phyloP scores from a whole-genome alignment of 2,113 vertebrate species.

The Trematomus loennbergii region DNA sequence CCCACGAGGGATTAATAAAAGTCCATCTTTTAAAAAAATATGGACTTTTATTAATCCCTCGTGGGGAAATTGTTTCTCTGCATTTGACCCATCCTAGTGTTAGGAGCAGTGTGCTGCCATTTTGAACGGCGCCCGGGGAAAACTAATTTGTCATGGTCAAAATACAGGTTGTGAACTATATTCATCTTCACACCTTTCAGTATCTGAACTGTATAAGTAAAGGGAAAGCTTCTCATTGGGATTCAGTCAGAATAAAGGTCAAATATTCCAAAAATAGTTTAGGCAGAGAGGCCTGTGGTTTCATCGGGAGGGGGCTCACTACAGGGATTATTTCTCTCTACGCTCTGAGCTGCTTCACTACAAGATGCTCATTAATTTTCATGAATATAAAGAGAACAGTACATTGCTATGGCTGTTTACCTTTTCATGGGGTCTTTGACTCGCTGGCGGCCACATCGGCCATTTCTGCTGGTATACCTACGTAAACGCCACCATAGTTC shows the following conservation, averaged over 20 bases:
- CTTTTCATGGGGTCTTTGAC: constrained; percentile 89
- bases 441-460: constrained; percentile 86
- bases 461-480: constrained; percentile 90
- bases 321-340: not conserved
- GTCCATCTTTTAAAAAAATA: too few relatives aligned
- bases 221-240: constrained; percentile 19
- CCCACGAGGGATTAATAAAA: too few relatives aligned
- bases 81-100: too few relatives aligned
- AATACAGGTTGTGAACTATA: not conserved
- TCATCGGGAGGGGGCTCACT: constrained; percentile 4
- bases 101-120: too few relatives aligned
- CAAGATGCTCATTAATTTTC: constrained; percentile 2
- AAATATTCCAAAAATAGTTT: constrained; percentile 16
- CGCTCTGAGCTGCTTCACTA: not conserved
- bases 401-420: constrained; percentile 71
- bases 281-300: constrained; percentile 13
- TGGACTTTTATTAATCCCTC: too few relatives aligned
- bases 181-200: not conserved
- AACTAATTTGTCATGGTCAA: not conserved
- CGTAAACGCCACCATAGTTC: constrained; percentile 96
- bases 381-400: not conserved
- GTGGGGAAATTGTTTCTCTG: too few relatives aligned
- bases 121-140: too few relatives aligned
- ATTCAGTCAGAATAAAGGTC: constrained; percentile 50
- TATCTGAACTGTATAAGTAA: not conserved